phyloP scores from a whole-genome alignment of 2,113 vertebrate species.

The Talpa occidentalis region DNA sequence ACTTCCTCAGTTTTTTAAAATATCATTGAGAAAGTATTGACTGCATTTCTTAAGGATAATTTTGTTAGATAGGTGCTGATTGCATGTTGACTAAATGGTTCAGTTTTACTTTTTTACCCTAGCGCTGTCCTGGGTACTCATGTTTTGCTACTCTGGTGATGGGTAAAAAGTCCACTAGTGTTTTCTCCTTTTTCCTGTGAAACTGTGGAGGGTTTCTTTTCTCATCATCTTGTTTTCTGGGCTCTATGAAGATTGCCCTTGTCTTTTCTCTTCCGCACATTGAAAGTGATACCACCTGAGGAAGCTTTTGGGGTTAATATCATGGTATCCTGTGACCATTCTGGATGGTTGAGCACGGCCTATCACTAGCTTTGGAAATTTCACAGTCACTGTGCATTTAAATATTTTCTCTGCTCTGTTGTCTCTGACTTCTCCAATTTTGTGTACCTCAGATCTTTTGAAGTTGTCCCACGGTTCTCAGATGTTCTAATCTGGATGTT shows the following conservation, averaged over 20 bases:
- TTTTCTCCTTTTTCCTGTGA: not conserved
- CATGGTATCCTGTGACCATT: not conserved
- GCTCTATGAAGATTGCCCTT: not conserved
- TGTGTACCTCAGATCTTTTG: not conserved
- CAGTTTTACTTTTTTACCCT: too few relatives aligned
- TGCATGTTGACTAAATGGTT: too few relatives aligned
- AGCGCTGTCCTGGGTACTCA: not conserved
- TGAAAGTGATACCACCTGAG: not conserved
- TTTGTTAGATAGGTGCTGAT: not conserved
- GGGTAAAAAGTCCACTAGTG: not conserved
- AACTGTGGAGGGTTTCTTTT: not conserved
- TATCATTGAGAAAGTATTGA: not conserved
- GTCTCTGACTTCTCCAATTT: not conserved
- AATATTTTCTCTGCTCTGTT: too few relatives aligned
- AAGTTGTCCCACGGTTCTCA: not conserved
- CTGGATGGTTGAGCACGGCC: not conserved
- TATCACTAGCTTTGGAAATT: not conserved
- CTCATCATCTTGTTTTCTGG: not conserved
- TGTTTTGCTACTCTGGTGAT: not conserved
- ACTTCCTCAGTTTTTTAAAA: not conserved
- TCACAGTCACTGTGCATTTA: not conserved
- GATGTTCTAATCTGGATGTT: not conserved
- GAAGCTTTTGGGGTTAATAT: not conserved
- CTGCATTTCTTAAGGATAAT: not conserved
- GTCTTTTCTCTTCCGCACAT: not conserved